phyloP scores from a whole-genome alignment of 2,888 invertebrate species.

The Meandrusa payeni region DNA sequence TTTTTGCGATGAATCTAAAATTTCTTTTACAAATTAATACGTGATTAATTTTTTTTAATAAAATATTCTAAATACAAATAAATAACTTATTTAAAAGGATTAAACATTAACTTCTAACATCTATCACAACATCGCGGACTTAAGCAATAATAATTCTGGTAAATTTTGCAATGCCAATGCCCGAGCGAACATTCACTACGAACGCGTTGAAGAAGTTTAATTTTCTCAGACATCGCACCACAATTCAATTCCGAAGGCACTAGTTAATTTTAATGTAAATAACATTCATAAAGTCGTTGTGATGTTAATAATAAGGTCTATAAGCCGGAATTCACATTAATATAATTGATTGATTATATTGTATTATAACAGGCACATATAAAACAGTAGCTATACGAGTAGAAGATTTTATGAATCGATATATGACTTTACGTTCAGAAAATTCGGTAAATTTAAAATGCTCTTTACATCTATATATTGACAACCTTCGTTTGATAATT shows the following conservation, averaged over 20 bases:
- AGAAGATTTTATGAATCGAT: not conserved
- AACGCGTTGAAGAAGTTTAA: slow-evolving; percentile 26
- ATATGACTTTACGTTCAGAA: not conserved
- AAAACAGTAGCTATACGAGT: not conserved
- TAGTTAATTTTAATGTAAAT: slow-evolving; percentile 45
- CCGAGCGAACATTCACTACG: slow-evolving; percentile 19
- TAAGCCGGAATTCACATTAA: slow-evolving; percentile 1
- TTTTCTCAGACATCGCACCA: slow-evolving; percentile 41
- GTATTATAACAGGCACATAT: not conserved
- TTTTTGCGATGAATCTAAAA: no score
- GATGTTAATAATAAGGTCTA: slow-evolving; percentile 3
- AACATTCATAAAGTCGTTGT: slow-evolving; percentile 17
- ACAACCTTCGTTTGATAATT: slow-evolving; percentile 16
- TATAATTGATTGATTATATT: not conserved
- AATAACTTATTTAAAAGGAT: no score
- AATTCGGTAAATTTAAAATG: slow-evolving; percentile 2
- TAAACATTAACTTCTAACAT: slow-evolving; percentile 25
- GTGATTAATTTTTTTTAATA: no score
- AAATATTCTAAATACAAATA: no score
- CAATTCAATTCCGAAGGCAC: slow-evolving; percentile 63
- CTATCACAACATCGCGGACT: slow-evolving; percentile 41
- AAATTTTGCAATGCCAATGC: slow-evolving; percentile 14
- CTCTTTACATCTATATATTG: slow-evolving; percentile 3
- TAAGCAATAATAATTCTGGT: slow-evolving; percentile 22
- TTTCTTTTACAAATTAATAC: no score